Evolutionary conservation across 2,888 invertebrate genomes (phyloP).

Genomic region (Hypena proboscidalis): DNA sequence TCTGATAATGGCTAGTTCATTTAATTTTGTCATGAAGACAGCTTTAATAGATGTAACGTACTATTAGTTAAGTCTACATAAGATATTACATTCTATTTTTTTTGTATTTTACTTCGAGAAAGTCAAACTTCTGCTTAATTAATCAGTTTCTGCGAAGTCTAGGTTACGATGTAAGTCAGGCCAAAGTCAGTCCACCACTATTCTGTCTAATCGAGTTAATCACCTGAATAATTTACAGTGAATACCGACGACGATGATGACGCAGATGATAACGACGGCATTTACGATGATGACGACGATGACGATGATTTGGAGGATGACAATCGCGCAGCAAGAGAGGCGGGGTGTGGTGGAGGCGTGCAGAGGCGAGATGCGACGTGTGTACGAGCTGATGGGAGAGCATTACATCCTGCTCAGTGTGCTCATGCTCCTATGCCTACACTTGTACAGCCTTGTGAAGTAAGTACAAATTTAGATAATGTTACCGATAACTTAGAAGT

Average conservation of each 20-base stretch:
- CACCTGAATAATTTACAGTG: conserved; percentile 23
- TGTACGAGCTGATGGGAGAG: conserved; percentile 76
- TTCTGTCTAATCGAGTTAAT: too few species aligned
- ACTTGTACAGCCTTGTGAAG: conserved; percentile 83
- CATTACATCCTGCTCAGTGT: conserved; percentile 78
- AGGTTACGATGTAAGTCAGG: too few species aligned
- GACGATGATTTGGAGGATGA: conserved; percentile 63
- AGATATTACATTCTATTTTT: too few species aligned
- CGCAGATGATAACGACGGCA: conserved; percentile 67
- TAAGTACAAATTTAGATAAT: conserved; percentile 27
- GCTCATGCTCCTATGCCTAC: conserved; percentile 81
- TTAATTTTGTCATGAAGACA: too few species aligned
- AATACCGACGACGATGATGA: conserved; percentile 68
- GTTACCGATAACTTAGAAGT: too few species aligned
- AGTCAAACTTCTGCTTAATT: too few species aligned
- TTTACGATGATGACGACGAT: conserved; percentile 71
- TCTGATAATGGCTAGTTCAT: too few species aligned
- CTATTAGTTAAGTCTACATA: too few species aligned
- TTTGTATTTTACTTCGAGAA: too few species aligned
- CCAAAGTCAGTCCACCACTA: too few species aligned
- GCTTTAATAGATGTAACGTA: too few species aligned
- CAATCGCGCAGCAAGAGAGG: conserved; percentile 37
- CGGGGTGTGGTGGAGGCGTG: conserved; percentile 85
- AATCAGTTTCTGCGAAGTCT: too few species aligned
- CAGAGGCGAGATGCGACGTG: conserved; percentile 85